phyloP scores from a whole-genome alignment of 2,113 vertebrate species.

The Calyptommatus sinebrachiatus region DNA sequence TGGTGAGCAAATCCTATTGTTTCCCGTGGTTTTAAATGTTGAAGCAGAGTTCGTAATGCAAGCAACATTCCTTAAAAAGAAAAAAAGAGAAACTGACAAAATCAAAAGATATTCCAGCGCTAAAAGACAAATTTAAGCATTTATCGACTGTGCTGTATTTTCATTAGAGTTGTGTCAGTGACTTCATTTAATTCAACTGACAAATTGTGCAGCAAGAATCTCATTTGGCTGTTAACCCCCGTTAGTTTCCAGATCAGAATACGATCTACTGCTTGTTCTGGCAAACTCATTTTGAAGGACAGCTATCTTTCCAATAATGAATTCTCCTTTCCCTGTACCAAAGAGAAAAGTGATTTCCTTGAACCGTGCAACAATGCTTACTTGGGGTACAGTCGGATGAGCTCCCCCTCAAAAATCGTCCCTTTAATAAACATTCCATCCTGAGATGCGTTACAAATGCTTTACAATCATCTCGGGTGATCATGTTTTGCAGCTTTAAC shows the following conservation, averaged over 20 bases:
- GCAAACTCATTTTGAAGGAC: background rate
- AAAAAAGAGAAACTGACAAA: background rate
- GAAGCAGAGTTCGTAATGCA: background rate
- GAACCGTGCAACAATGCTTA: too few species aligned
- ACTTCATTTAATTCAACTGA: background rate
- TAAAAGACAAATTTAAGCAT: background rate
- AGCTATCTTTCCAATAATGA: background rate
- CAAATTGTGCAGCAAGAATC: background rate
- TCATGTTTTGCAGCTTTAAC: too few species aligned
- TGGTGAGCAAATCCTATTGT: background rate
- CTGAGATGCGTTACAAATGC: too few species aligned
- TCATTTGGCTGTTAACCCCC: background rate
- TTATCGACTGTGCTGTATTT: background rate
- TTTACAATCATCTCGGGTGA: too few species aligned
- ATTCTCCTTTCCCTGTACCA: background rate
- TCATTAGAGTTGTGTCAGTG: background rate
- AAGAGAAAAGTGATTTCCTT: background rate
- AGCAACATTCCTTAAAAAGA: background rate
- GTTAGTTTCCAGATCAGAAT: background rate
- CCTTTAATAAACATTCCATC: too few species aligned
- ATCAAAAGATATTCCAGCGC: background rate
- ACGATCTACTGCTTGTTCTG: background rate
- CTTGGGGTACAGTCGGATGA: too few species aligned
- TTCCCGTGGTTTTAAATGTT: background rate
- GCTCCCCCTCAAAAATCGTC: too few species aligned